Evolutionary conservation across 2,888 invertebrate genomes (phyloP), one percentile per base, ranked within the genome.

Genomic region (Scrobipalpa costella): DNA sequence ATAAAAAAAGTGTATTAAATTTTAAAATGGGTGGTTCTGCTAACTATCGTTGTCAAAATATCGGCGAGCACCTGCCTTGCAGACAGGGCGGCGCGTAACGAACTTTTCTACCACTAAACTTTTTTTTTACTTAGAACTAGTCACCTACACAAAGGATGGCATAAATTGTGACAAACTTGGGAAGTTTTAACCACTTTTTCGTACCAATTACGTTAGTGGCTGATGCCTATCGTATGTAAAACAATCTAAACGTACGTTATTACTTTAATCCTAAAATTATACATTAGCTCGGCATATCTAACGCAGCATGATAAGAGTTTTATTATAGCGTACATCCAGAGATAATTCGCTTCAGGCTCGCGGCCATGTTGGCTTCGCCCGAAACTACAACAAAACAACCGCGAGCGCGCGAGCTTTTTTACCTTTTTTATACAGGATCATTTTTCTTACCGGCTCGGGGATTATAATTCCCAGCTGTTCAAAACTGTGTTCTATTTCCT

Each of bases 1-100:
- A 72, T 64, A 72, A 72, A 83, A 83, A 84, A 85, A 85, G 82
- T 68, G 76, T 79, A 80, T 79, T 83, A 81, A 84, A 85, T 85
- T 83, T 34, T 76, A 71, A 86, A 83, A 83, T 79, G 83, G 87
- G 87, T 80, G 87, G 85, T 86, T 88, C 87, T 86, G 86, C 88
- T 90, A 89, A 90, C 82, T 88, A 85, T 85, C 83, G 80, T 86
- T 89, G 90, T 91, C 90, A 90, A 90, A 90, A 91, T 88, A 91
- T 84, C 83, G 79, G 81, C 78, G 73, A 81, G 74, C 90, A 91
- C 89, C 90, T 90, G 90, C 83, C 77, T 77, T 64, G 73, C 68
- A 90, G 89, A 89, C 88, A 80, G 80, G 77, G 76, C 75, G 89
- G 84, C 87, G 86, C 83, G 79, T 84, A 85, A 86, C 83, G 79